phyloP scores from a whole-genome alignment of 2,888 invertebrate genomes.

The Acanthosepion lycidas region DNA sequence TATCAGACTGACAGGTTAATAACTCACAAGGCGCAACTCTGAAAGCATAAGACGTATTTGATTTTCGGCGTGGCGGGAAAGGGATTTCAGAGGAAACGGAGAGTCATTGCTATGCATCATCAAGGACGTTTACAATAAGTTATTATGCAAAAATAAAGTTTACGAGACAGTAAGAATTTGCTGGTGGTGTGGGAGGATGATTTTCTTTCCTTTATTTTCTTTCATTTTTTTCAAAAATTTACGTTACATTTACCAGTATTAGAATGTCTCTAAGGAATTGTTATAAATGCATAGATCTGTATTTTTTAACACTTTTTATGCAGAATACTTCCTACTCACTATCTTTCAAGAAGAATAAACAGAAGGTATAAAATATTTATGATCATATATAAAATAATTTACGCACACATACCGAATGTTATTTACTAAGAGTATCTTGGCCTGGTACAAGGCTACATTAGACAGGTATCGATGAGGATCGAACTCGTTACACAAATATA shows the following conservation, averaged over 20 bases:
- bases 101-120: not conserved
- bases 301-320: too few relatives aligned
- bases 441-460: too few relatives aligned
- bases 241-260: not conserved
- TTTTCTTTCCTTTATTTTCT: not conserved
- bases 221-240: not conserved
- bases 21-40: not conserved
- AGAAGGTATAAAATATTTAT: too few relatives aligned
- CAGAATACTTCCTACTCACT: too few relatives aligned
- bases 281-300: too few relatives aligned
- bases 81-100: not conserved
- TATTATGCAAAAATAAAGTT: not conserved
- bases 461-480: too few relatives aligned
- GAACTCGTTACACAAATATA: too few relatives aligned
- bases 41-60: not conserved
- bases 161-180: not conserved
- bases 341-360: too few relatives aligned
- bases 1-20: not conserved
- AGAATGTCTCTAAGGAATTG: not conserved
- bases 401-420: too few relatives aligned
- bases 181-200: not conserved
- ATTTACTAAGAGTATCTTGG: too few relatives aligned
- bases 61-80: not conserved
- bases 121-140: slow-evolving; percentile 6
- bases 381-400: too few relatives aligned